Conservation (phyloP, 2,888 invertebrate species). For the Rambutsinella grinnellia region DNA sequence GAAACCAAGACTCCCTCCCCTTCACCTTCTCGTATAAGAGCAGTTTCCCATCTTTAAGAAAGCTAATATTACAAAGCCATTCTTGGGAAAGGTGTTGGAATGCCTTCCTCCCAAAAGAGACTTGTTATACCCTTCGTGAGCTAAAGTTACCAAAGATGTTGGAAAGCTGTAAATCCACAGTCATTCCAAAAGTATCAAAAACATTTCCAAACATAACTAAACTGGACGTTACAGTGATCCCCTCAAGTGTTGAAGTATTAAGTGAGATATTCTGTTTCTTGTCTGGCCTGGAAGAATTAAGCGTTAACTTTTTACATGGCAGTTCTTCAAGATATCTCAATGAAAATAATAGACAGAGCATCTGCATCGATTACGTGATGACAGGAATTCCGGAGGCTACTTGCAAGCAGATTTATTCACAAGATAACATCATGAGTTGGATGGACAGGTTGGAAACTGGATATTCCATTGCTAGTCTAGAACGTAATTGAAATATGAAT, state of each 20-base stretch:
- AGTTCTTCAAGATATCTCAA: constrained; percentile 1
- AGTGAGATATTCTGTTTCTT: constrained; percentile 35
- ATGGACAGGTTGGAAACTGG: constrained; percentile 27
- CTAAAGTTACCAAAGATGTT: constrained; percentile 52
- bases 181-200: constrained; percentile 45
- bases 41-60: constrained; percentile 40
- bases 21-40: constrained; percentile 41
- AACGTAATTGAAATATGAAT: constrained; percentile 17
- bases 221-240: constrained; percentile 47
- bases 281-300: constrained; percentile 36
- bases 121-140: constrained; percentile 40
- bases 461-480: constrained; percentile 39
- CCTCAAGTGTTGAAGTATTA: constrained; percentile 38
- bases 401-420: constrained; percentile 50
- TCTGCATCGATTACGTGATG: constrained; percentile 52
- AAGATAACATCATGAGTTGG: constrained; percentile 36
- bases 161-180: constrained; percentile 4
- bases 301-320: constrained; percentile 45
- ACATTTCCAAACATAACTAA: constrained; percentile 44
- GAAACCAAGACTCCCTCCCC: constrained; percentile 17
- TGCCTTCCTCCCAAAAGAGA: constrained; percentile 37
- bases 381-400: constrained; percentile 49
- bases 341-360: constrained; percentile 22
- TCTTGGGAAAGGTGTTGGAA: constrained; percentile 43
- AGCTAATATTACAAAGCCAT: constrained; percentile 40